Evolutionary conservation across 2,113 vertebrate species (phyloP).

Genomic region (Rhodinocichla rosea): DNA sequence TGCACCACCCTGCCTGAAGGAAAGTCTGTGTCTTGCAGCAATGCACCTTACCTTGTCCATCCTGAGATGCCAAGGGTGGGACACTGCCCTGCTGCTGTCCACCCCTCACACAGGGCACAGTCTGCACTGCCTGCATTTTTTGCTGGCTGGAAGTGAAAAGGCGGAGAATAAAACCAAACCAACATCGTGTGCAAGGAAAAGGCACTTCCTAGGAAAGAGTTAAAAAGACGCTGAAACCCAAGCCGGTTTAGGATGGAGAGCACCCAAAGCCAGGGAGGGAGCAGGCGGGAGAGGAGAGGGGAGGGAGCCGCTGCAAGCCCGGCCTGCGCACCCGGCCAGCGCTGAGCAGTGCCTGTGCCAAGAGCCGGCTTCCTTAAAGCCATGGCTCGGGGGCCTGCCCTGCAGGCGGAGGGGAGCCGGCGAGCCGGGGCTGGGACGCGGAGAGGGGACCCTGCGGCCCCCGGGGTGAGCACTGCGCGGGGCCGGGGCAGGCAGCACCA

Average conservation of each 20-base stretch:
- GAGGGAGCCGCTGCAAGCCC: constrained; percentile 18
- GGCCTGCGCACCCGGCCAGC: neutral
- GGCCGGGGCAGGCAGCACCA: neutral
- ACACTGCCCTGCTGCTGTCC: neutral
- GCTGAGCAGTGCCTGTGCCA: constrained; percentile 28
- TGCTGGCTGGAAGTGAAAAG: neutral
- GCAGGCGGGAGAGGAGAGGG: constrained; percentile 12
- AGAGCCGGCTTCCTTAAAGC: constrained; percentile 24
- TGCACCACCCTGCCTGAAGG: neutral
- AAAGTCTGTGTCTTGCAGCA: neutral
- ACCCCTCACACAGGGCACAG: neutral
- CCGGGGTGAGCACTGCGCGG: constrained; percentile 16
- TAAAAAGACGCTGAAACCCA: constrained; percentile 17
- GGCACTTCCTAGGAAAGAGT: constrained; percentile 39
- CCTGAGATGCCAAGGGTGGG: neutral
- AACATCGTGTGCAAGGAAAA: neutral
- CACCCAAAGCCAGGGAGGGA: constrained; percentile 23
- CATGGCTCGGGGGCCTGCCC: neutral
- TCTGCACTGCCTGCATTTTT: neutral
- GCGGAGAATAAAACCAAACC: neutral
- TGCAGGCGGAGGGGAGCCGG: neutral
- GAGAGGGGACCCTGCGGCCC: neutral
- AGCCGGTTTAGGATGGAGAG: neutral
- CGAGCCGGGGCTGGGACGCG: neutral
- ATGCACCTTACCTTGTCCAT: neutral